Base-by-base conservation (phyloP, 2,113 vertebrate genomes). In the Urocolius indicus region DNA sequence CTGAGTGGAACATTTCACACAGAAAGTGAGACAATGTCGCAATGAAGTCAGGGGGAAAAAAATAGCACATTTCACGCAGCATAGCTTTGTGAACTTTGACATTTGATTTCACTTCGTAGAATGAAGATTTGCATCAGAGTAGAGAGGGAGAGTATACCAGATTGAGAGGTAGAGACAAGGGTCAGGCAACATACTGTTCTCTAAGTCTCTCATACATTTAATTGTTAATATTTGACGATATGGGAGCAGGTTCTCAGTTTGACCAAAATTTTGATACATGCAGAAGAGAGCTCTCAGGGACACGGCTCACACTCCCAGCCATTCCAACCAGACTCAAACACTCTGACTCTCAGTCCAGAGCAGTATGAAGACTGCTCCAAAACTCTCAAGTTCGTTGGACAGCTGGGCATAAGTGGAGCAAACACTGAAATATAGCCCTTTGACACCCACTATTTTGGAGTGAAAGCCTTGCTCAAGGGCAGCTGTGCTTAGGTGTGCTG, bases 1-100 rank as follows among this genome's bases (percentile, higher is more conserved):
- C 84, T 90, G 86, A 95, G 90, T 85, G 90, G 84, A 96, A 95
- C 69, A 94, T 94, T 96, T 97, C 89, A 89, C 87, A 95, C 87
- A 95, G 82, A 96, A 94, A 96, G 88, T 79, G 94, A 97, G 83
- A 92, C 92, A 95, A 95, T 95, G 73, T 86, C 90, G 94, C 92
- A 97, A 95, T 4, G 1, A 80, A 81, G 45, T 85, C 61, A 61
- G 38, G 46, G 29, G 54, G 41, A 22, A 3, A 26, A 79, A 87
- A 90, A 63, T 26, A 87, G 15, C 38, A 19, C 45, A 79, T 95
- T 97, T 92, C 83, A 68, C 52, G n/a, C 67, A 59, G 24, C 36
- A n/a, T 41, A 80, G 27, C 87, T 97, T 62, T 41, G 41, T 95
- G 83, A 91, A 88, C 85, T 92, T 91, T 93, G 75, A n/a, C 73